Evolutionary conservation across 1,140 invertebrate species (phyloP).

Genomic region (Drosophila arizonae): DNA sequence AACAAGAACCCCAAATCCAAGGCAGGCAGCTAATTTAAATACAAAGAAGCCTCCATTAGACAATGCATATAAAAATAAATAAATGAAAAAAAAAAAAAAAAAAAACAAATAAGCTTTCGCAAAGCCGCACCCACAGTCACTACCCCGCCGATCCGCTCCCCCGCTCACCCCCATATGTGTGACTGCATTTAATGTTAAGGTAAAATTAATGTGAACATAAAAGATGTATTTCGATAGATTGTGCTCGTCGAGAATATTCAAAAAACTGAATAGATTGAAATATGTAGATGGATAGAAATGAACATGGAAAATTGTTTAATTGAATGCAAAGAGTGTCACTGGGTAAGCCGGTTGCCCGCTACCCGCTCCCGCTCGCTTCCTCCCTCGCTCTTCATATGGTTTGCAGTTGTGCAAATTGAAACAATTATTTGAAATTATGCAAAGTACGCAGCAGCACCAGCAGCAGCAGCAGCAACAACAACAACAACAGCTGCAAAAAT

Average conservation of each 20-base stretch:
- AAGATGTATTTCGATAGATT: constrained; percentile 50
- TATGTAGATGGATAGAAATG: constrained; percentile 37
- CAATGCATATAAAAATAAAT: constrained; percentile 49
- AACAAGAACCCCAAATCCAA: constrained; percentile 54
- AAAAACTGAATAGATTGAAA: constrained; percentile 35
- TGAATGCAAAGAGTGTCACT: constrained; percentile 61
- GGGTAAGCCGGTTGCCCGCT: constrained; percentile 42
- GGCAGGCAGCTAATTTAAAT: constrained; percentile 77
- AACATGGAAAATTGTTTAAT: constrained; percentile 67
- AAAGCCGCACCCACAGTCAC: constrained; percentile 25
- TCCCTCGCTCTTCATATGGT: constrained; percentile 55
- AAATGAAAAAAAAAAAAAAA: too few species aligned
- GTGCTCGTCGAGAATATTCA: not conserved
- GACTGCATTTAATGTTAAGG: constrained; percentile 54
- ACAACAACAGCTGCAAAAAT: constrained; percentile 64
- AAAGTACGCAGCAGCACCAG: constrained; percentile 66
- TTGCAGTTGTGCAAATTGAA: constrained; percentile 75
- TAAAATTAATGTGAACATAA: constrained; percentile 67
- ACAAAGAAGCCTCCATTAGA: constrained; percentile 59
- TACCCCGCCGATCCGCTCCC: not conserved
- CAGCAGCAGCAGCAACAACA: constrained; percentile 14
- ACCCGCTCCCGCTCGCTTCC: constrained; percentile 11
- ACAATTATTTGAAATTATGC: constrained; percentile 77
- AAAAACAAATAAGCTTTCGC: constrained; percentile 27
- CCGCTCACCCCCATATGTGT: not conserved